These are phyloP conservation scores for Heliconius charithonia DNA, from an alignment of 2,888 invertebrate genomes.

Conservation along the genomic window DNA sequence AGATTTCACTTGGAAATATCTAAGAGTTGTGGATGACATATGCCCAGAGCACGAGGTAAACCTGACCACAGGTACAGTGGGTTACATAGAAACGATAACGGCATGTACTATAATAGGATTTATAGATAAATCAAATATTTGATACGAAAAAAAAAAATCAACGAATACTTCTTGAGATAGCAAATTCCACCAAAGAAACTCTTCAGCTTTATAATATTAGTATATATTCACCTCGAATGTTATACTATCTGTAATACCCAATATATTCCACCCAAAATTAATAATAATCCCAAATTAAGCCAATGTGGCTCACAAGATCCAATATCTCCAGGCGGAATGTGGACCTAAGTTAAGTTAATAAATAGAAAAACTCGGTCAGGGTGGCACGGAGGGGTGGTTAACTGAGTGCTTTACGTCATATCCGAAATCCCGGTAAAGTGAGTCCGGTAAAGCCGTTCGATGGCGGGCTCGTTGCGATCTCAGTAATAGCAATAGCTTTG, in stretches of 20 bases:
- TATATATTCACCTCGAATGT: background rate
- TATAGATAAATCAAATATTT: background rate
- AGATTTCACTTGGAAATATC: no score
- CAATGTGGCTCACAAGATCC: constrained; percentile 9
- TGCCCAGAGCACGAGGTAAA: background rate
- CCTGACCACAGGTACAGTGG: background rate
- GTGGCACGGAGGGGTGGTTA: constrained; percentile 53
- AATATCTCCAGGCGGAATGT: constrained; percentile 33
- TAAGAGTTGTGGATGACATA: no score
- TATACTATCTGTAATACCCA: background rate
- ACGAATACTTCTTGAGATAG: no score
- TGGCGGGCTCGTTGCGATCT: constrained; percentile 76
- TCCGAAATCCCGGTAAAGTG: constrained; percentile 83
- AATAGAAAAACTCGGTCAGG: constrained; percentile 80
- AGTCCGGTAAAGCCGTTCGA: constrained; percentile 81
- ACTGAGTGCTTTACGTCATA: constrained; percentile 83
- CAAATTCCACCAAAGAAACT: no score
- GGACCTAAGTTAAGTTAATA: constrained; percentile 77
- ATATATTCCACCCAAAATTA: constrained; percentile 12
- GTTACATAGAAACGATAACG: background rate
- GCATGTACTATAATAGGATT: background rate
- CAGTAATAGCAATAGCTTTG: constrained; percentile 84
- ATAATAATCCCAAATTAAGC: constrained; percentile 5
- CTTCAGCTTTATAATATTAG: no score
- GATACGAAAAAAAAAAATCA: no score